Conservation (phyloP, 2,888 invertebrate genomes). For the Merodon equestris region DNA sequence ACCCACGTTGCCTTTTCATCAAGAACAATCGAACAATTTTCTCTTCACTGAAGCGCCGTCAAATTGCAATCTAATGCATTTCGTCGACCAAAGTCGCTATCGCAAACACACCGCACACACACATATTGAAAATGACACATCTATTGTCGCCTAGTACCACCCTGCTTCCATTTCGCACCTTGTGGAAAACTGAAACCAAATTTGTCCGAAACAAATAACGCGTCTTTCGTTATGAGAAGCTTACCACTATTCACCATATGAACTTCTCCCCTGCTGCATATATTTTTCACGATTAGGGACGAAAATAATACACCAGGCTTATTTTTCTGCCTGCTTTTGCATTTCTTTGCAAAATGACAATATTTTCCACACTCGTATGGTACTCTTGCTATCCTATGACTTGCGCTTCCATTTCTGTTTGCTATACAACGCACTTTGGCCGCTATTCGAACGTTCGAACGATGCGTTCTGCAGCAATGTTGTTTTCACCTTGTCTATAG, state of each 20-base stretch:
- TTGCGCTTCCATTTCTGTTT: slow-evolving; percentile 14
- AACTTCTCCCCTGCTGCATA: not conserved
- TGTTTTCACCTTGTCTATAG: slow-evolving; percentile 23
- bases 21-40: no score
- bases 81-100: slow-evolving; percentile 9
- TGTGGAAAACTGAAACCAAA: slow-evolving; percentile 19
- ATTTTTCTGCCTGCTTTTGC: slow-evolving; percentile 14
- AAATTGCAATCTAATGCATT: slow-evolving; percentile 6
- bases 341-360: slow-evolving; percentile 13
- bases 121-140: no score
- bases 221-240: slow-evolving; percentile 4
- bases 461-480: slow-evolving; percentile 11
- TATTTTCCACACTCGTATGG: not conserved
- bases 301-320: slow-evolving; percentile 2
- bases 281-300: no score
- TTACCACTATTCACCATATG: slow-evolving; percentile 7
- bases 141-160: not conserved
- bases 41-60: slow-evolving; percentile 6
- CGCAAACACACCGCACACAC: no score
- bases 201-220: slow-evolving; percentile 5
- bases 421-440: slow-evolving; percentile 5
- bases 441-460: slow-evolving; percentile 9
- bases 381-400: slow-evolving; percentile 5
- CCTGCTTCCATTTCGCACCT: slow-evolving; percentile 8
- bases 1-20: no score